Conservation (phyloP, 2,888 invertebrate species). For the Colletes collaris region DNA sequence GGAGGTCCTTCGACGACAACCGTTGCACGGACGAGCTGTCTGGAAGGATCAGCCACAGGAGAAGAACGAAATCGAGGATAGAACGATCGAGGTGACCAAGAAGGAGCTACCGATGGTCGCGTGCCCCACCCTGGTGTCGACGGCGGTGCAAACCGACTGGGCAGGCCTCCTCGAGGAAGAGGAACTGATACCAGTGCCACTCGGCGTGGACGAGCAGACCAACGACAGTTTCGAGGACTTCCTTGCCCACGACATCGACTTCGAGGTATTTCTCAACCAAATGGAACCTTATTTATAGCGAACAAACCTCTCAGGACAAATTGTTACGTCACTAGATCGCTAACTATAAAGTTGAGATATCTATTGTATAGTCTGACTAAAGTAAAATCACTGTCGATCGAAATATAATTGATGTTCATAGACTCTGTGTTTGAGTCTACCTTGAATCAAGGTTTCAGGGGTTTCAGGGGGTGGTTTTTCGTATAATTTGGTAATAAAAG, state of each 20-base stretch:
- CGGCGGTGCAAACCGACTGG: slow-evolving; percentile 85
- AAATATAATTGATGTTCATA: too few relatives aligned
- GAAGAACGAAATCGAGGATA: slow-evolving; percentile 12
- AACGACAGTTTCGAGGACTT: slow-evolving; percentile 85
- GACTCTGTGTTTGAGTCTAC: too few relatives aligned
- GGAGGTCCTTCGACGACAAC: slow-evolving; percentile 84
- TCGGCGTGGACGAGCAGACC: slow-evolving; percentile 75
- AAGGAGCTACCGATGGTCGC: slow-evolving; percentile 6
- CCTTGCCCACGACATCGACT: slow-evolving; percentile 85
- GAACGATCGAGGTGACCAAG: slow-evolving; percentile 19
- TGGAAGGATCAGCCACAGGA: slow-evolving; percentile 22
- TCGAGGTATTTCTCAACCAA: slow-evolving; percentile 83
- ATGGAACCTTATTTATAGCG: too few relatives aligned
- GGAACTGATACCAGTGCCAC: slow-evolving; percentile 71
- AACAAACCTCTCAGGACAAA: too few relatives aligned
- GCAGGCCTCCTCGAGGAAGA: slow-evolving; percentile 80
- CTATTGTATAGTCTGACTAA: too few relatives aligned
- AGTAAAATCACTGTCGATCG: too few relatives aligned
- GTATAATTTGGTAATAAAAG: too few relatives aligned
- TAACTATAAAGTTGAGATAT: too few relatives aligned
- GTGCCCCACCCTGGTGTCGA: slow-evolving; percentile 77
- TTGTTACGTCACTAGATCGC: too few relatives aligned
- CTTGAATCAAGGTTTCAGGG: too few relatives aligned
- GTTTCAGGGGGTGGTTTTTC: too few relatives aligned
- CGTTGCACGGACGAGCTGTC: slow-evolving; percentile 57